These are phyloP conservation scores for Punctoribates punctum DNA, from an alignment of 2,888 invertebrate species.

Conservation along the genomic window DNA sequence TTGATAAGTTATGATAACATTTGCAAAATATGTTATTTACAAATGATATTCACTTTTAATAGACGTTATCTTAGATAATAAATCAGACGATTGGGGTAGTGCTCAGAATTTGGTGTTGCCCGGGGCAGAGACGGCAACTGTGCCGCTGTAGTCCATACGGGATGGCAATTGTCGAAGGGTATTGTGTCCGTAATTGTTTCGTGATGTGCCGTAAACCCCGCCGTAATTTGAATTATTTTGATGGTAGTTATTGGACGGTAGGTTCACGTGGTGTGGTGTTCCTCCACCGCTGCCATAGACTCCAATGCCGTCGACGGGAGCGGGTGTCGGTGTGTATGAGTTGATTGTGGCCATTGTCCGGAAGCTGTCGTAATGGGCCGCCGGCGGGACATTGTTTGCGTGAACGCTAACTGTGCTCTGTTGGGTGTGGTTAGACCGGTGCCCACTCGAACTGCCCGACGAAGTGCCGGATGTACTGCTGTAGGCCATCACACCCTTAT, in stretches of 20 bases:
- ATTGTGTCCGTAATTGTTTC: constrained; percentile 11
- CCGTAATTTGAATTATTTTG: constrained; percentile 14
- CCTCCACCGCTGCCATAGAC: neutral
- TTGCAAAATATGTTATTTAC: neutral
- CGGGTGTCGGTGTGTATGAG: constrained; percentile 16
- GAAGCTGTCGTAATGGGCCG: constrained; percentile 25
- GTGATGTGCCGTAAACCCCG: constrained; percentile 35
- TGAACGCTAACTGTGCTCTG: constrained; percentile 39
- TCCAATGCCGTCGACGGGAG: neutral
- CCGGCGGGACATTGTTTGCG: neutral
- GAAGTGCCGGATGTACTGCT: constrained; percentile 34
- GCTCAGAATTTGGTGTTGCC: constrained; percentile 21
- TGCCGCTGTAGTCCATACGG: constrained; percentile 7
- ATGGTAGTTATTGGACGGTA: constrained; percentile 39
- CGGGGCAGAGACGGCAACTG: constrained; percentile 3
- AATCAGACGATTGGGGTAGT: neutral
- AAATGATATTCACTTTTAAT: neutral
- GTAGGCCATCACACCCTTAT: neutral
- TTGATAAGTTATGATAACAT: neutral
- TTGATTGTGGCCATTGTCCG: constrained; percentile 27
- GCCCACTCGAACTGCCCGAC: constrained; percentile 26
- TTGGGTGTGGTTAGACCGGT: constrained; percentile 40
- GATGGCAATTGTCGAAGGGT: constrained; percentile 6
- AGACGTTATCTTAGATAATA: neutral
- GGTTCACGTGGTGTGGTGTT: constrained; percentile 31